These are phyloP conservation scores for Petrosia ficiformis DNA, from an alignment of 37 sponge, comb jelly and placozoan species.

Conservation along the genomic window DNA sequence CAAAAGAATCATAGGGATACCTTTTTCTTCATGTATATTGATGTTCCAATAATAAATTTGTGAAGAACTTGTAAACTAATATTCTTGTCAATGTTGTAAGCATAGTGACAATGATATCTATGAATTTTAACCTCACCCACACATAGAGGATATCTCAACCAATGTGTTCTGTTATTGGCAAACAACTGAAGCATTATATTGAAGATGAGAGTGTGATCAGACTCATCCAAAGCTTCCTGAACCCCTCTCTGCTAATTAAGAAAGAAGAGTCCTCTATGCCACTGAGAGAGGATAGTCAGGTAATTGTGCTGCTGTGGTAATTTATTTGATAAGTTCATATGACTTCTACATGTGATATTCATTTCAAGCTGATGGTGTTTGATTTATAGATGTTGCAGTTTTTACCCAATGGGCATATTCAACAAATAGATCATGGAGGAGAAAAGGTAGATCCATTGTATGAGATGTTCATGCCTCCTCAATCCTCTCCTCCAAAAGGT, in stretches of 20 bases:
- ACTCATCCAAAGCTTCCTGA: conserved; percentile 58
- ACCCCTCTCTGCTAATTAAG: conserved; percentile 34
- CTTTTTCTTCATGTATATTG: too few species aligned
- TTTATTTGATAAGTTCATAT: not conserved
- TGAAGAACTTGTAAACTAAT: too few species aligned
- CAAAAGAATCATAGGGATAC: too few species aligned
- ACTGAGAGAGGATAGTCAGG: conserved; percentile 35
- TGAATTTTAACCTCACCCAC: not conserved
- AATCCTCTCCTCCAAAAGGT: conserved; percentile 24
- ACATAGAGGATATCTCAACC: not conserved
- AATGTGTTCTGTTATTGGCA: not conserved
- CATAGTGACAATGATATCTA: too few species aligned
- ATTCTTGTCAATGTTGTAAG: too few species aligned
- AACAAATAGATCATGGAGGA: conserved; percentile 1
- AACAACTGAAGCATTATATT: not conserved
- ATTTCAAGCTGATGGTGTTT: too few species aligned
- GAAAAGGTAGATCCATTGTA: conserved; percentile 46
- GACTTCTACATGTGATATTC: not conserved
- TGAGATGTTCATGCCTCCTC: conserved; percentile 46
- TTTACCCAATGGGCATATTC: conserved; percentile 14
- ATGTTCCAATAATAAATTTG: too few species aligned
- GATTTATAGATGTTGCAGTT: conserved; percentile 29
- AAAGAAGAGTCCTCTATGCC: conserved; percentile 43
- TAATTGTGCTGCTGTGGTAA: not conserved
- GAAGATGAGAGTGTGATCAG: conserved; percentile 25